Evolutionary conservation across 2,797 vertebrate species (phyloP).

Genomic region (Sphenodon punctatus): DNA sequence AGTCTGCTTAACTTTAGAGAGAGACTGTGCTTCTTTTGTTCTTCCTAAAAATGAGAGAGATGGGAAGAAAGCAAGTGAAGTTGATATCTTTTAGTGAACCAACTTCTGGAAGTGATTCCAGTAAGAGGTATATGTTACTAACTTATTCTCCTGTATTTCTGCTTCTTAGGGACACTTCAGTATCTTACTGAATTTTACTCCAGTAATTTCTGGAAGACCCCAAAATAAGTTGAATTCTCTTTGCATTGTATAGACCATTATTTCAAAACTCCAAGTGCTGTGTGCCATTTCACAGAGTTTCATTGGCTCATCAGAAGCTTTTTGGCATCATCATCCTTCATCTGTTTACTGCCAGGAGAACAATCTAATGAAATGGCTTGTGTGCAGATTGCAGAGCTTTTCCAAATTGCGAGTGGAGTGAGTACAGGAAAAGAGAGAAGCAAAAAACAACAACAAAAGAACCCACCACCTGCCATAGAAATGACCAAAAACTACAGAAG

Average conservation of each 20-base stretch:
- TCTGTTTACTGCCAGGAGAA: conserved; percentile 26
- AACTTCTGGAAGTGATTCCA: too few relatives aligned
- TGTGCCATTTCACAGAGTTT: conserved; percentile 19
- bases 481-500: not conserved
- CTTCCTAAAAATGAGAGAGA: too few relatives aligned
- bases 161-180: not conserved
- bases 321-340: conserved; percentile 17
- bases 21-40: too few relatives aligned
- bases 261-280: conserved; percentile 22
- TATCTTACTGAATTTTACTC: not conserved
- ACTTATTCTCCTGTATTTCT: too few relatives aligned
- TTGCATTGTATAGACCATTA: not conserved
- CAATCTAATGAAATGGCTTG: conserved; percentile 11
- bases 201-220: conserved; percentile 1
- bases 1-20: too few relatives aligned
- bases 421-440: not conserved
- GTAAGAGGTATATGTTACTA: too few relatives aligned
- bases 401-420: conserved; percentile 20
- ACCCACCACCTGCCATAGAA: not conserved
- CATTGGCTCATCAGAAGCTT: conserved; percentile 35
- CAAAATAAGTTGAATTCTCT: conserved; percentile 1
- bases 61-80: too few relatives aligned
- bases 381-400: not conserved
- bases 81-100: too few relatives aligned
- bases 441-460: too few relatives aligned